phyloP scores from a whole-genome alignment of 2,888 invertebrate species.

The Nomada ruficornis region DNA sequence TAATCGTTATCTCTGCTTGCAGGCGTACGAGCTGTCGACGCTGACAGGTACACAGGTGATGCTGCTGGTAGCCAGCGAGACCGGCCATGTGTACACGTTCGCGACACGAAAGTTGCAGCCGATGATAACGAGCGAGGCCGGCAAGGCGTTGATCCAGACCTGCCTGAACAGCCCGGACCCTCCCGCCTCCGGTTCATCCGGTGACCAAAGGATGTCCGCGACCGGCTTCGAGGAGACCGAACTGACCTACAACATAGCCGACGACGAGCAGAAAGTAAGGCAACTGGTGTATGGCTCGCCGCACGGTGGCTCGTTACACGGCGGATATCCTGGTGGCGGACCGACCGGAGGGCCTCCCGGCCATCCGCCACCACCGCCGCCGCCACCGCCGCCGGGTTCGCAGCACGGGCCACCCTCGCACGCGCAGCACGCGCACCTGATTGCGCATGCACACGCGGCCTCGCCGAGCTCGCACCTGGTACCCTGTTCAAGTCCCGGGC shows the following conservation, averaged over 20 bases:
- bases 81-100: slow-evolving; percentile 99
- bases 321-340: slow-evolving; percentile 80
- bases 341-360: slow-evolving; percentile 73
- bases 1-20: slow-evolving; percentile 81
- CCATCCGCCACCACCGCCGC: slow-evolving; percentile 85
- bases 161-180: slow-evolving; percentile 99
- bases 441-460: slow-evolving; percentile 87
- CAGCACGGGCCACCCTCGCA: slow-evolving; percentile 86
- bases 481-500: slow-evolving; percentile 88
- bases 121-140: slow-evolving; percentile 99
- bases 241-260: slow-evolving; percentile 97
- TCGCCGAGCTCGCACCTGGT: slow-evolving; percentile 85
- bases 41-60: slow-evolving; percentile 99
- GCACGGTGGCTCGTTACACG: slow-evolving; percentile 87
- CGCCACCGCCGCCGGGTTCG: slow-evolving; percentile 85
- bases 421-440: slow-evolving; percentile 86
- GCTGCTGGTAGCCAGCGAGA: slow-evolving; percentile 99
- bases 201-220: slow-evolving; percentile 98
- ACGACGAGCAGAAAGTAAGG: slow-evolving; percentile 98
- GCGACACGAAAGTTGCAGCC: slow-evolving; percentile 99
- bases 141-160: slow-evolving; percentile 99
- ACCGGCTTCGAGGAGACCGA: slow-evolving; percentile 99
- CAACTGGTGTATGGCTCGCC: slow-evolving; percentile 94
- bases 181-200: slow-evolving; percentile 87
- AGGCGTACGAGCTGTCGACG: slow-evolving; percentile 99